These are phyloP conservation scores for Torymus auratus DNA, from an alignment of 2,888 invertebrate genomes.

Conservation along the genomic window DNA sequence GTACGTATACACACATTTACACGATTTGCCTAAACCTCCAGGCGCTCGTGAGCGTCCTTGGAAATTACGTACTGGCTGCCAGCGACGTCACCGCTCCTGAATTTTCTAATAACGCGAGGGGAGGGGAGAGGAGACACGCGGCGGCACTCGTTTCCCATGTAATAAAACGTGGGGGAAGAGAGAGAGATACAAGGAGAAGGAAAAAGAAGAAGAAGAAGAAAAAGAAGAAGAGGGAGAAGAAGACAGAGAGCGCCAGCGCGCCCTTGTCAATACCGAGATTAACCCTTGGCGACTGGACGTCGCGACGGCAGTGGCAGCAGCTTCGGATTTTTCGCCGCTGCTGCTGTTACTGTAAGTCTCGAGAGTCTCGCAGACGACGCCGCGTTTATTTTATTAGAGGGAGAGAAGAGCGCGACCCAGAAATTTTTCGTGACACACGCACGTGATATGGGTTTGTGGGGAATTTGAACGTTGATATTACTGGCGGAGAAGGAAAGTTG, in stretches of 20 bases:
- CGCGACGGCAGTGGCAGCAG: conserved; percentile 51
- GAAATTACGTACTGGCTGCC: not conserved
- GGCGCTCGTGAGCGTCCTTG: not conserved
- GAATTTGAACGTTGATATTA: too few relatives aligned
- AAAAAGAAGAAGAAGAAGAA: not conserved
- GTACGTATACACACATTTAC: too few relatives aligned
- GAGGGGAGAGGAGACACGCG: not conserved
- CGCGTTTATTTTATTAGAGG: not conserved
- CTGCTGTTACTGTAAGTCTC: too few relatives aligned
- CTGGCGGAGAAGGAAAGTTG: too few relatives aligned
- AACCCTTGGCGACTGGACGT: conserved; percentile 63
- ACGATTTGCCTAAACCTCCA: not conserved
- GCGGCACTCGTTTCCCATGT: conserved; percentile 23
- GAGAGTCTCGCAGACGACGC: conserved; percentile 60
- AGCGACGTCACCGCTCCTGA: not conserved
- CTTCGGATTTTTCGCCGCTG: too few relatives aligned
- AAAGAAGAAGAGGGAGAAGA: not conserved
- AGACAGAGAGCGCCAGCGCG: not conserved
- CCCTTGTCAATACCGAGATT: conserved; percentile 45
- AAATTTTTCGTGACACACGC: conserved; percentile 9
- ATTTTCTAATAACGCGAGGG: conserved; percentile 26
- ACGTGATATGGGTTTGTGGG: conserved; percentile 1
- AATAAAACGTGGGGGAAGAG: conserved; percentile 33
- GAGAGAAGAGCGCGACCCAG: not conserved
- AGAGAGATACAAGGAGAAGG: not conserved